phyloP scores from a whole-genome alignment of 1,140 invertebrate genomes.

The Odontomachus brunneus region DNA sequence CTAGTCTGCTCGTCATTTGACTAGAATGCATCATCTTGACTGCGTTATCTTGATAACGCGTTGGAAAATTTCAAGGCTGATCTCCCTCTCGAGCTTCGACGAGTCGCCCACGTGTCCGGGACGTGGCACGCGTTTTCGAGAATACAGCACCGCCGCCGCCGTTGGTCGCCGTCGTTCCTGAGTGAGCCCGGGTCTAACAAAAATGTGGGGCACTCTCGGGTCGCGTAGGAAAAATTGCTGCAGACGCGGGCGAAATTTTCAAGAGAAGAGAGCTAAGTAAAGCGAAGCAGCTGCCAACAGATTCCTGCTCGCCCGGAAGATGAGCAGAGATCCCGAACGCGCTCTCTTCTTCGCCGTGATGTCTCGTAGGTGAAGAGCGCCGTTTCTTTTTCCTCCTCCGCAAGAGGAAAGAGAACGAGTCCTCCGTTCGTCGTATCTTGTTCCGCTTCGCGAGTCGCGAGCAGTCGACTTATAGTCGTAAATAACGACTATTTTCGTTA shows the following conservation, averaged over 20 bases:
- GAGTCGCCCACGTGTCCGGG: too few relatives aligned
- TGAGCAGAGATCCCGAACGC: background rate
- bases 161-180: background rate
- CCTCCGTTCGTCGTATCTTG: background rate
- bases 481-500: slow-evolving; percentile 27
- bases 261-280: background rate
- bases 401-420: background rate
- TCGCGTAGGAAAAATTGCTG: slow-evolving; percentile 1
- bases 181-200: background rate
- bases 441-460: background rate
- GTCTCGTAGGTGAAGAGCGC: background rate
- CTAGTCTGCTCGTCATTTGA: too few relatives aligned
- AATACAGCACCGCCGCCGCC: too few relatives aligned
- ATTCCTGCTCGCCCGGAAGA: background rate
- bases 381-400: background rate
- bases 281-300: background rate
- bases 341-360: background rate
- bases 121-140: too few relatives aligned
- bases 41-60: too few relatives aligned
- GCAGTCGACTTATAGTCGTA: background rate
- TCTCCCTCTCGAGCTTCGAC: too few relatives aligned
- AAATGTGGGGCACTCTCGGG: background rate
- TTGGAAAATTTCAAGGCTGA: too few relatives aligned
- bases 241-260: background rate
- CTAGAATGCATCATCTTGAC: too few relatives aligned